Evolutionary conservation across 2,888 invertebrate genomes (phyloP), one percentile per base, ranked within the genome.

Genomic region (Azorinus chamasolen): DNA sequence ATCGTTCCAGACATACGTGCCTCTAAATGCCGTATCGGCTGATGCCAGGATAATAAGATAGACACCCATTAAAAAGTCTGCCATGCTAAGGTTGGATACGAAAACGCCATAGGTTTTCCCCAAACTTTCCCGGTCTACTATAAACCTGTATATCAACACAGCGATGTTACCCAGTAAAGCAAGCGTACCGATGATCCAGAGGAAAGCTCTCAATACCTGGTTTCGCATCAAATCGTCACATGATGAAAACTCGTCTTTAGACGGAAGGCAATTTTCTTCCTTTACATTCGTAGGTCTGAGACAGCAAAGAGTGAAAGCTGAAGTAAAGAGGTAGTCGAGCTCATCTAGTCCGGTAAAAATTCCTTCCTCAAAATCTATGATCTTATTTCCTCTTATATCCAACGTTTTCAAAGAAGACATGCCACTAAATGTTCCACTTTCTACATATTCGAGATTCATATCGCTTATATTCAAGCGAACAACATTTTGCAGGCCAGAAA

Each of bases 61-160:
- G 0, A 87, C 24, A 0, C 87, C 87, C 87, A 87, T 87, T 10
- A 84, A 43, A 2, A 85, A 77, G 45, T 87, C 87, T 1, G 87
- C 78, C 16, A 83, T 46, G 16, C 80, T 73, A 14, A 87, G 75
- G 62, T 85, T 82, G 0, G 73, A 53, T 0, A 85, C 74, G 53
- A 87, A 80, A 14, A 79, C 69, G n/a, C 80, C 79, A 61, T 78
- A 80, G 1, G 79, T 73, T 4, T 69, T 53, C 8, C 64, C 69
- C 0, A 76, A 50, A 10, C 46, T 55, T 73, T 76, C 22, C 83
- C 85, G 65, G 61, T 91, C 84, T 55, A 91, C 41, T 10, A 69
- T 24, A 1, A 76, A 39, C 1, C 84, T 54, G 25, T 66, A 73
- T 0, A 83, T 18, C 12, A 87, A 22, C 2, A 81, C 79, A 12